Base-by-base conservation (phyloP, 2,113 vertebrate genomes). In the Calidris pygmaea region DNA sequence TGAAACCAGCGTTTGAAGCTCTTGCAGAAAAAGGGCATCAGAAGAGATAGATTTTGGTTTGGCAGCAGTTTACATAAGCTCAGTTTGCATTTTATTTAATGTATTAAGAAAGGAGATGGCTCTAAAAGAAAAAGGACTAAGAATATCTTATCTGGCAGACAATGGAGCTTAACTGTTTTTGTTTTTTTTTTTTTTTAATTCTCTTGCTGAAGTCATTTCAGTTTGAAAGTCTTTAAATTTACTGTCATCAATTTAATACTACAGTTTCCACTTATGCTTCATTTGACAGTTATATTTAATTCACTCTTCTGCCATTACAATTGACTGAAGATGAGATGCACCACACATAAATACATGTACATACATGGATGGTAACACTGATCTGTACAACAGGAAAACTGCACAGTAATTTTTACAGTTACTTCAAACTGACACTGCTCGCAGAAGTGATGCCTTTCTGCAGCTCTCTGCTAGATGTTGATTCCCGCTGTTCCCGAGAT, bases 261-360 rank as follows among this genome's bases (percentile, higher is more conserved):
- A 24, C 14, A 43, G 2, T 53, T 92, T 92, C 62, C 32, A 26
- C 39, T 83, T 41, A 18, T 1, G 9, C 19, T 67, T 92, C 1
- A n/a, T 91, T 82, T 81, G 35, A 48, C 30, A 71, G 10, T 21
- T 50, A 2, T 58, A 68, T 56, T 78, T 74, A 5, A 63, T 87
- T 81, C 15, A 75, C 17, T 85, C 87, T 71, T 82, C 16, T 81
- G 39, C 21, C 27, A 81, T 87, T 85, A n/a, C 20, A 73, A 12
- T 37, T 65, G 34, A 7, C 23, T 78, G 50, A 53, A 67, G 67
- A 47, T 41, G 45, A 75, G 32, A 32, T 60, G 13, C 7, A 52
- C 11, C 21, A 19, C 16, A 17, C 4, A 2, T 34, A 17, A 0
- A 3, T 45, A 5, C 0, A 3, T 14, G 4, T 58, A 14, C 0